phyloP scores from a whole-genome alignment of 2,113 vertebrate genomes.

The Spilogale gracilis region DNA sequence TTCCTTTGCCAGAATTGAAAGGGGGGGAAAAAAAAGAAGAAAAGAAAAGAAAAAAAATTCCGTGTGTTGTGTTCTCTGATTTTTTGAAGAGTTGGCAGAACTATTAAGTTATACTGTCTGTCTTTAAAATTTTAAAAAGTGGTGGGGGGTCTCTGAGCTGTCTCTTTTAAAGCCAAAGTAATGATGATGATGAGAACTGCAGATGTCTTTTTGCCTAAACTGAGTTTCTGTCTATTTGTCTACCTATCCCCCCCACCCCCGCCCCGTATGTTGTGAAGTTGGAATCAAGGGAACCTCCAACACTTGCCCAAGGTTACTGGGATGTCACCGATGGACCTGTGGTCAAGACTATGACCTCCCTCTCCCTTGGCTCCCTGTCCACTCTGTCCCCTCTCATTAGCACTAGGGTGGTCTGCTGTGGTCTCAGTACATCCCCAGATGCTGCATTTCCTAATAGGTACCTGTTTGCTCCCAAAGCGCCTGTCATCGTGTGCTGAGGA shows the following conservation, averaged over 20 bases:
- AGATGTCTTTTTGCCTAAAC: conserved; percentile 70
- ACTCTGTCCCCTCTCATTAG: not conserved
- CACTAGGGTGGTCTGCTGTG: not conserved
- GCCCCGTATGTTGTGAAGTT: not conserved
- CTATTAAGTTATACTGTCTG: conserved; percentile 72
- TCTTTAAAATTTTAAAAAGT: conserved; percentile 60
- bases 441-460: not conserved
- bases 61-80: conserved; percentile 41
- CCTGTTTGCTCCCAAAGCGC: not conserved
- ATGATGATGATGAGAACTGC: conserved; percentile 77
- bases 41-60: conserved; percentile 3
- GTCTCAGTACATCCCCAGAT: not conserved
- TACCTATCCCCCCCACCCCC: not conserved
- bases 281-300: conserved; percentile 9
- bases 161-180: conserved; percentile 72
- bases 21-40: conserved; percentile 16
- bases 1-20: conserved; percentile 52
- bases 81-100: conserved; percentile 68
- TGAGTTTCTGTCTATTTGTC: not conserved
- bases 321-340: not conserved
- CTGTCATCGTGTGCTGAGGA: not conserved
- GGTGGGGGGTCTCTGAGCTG: conserved; percentile 39
- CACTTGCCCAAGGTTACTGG: conserved; percentile 21
- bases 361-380: not conserved
- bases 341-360: not conserved